These are phyloP conservation scores for Colostygia pectinataria DNA, from an alignment of 2,888 invertebrate genomes.

Conservation along the genomic window DNA sequence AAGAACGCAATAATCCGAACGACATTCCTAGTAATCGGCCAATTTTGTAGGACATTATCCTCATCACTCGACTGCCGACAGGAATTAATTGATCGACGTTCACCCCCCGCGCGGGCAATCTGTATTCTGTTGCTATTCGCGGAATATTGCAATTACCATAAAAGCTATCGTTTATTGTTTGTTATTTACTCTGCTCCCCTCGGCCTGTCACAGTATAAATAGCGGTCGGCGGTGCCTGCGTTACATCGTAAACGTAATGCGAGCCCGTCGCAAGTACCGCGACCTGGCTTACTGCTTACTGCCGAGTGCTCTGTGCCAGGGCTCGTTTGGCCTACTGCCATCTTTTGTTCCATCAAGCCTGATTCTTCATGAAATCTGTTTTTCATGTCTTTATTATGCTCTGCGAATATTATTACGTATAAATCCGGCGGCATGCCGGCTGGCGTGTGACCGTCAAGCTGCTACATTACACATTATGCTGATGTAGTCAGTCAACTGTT, in stretches of 20 bases:
- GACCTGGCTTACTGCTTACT: background rate
- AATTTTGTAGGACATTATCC: constrained; percentile 10
- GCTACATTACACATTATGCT: constrained; percentile 22
- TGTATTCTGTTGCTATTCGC: constrained; percentile 15
- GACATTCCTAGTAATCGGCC: constrained; percentile 10
- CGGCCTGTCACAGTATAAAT: background rate
- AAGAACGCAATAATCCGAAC: constrained; percentile 1
- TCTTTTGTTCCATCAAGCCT: constrained; percentile 23
- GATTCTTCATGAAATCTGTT: constrained; percentile 20
- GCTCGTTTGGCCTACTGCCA: constrained; percentile 31
- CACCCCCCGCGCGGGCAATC: constrained; percentile 4
- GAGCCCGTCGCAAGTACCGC: background rate
- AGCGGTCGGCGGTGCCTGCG: background rate
- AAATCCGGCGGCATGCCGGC: no score
- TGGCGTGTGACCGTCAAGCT: constrained; percentile 5
- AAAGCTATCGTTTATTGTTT: constrained; percentile 22
- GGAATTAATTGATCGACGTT: constrained; percentile 16
- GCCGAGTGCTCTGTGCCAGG: constrained; percentile 10
- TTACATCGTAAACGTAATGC: background rate
- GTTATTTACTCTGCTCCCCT: constrained; percentile 9
- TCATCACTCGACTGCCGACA: constrained; percentile 3
- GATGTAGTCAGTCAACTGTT: constrained; percentile 3
- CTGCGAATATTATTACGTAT: constrained; percentile 22
- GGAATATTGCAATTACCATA: constrained; percentile 26
- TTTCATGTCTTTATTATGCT: constrained; percentile 33